Conservation (phyloP, 1,140 invertebrate genomes). For the Ridgeia piscesae region DNA sequence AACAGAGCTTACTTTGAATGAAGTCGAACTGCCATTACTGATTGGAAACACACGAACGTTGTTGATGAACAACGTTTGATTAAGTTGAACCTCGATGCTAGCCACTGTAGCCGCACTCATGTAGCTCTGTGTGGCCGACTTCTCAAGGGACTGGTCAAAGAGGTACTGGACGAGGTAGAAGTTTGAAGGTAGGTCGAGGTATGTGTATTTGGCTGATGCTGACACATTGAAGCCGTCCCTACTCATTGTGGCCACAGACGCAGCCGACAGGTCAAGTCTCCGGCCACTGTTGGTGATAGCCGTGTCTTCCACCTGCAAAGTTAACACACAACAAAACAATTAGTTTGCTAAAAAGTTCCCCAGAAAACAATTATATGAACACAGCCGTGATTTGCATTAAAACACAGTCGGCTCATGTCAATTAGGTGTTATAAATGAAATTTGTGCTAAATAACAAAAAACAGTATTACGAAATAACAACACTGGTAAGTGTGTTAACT, state of each 20-base stretch:
- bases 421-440: background rate
- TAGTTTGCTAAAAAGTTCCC: background rate
- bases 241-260: background rate
- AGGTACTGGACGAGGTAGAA: slow-evolving; percentile 30
- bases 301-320: slow-evolving; percentile 32
- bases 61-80: slow-evolving; percentile 36
- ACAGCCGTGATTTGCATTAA: background rate
- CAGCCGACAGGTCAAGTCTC: slow-evolving; percentile 36
- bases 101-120: slow-evolving; percentile 32
- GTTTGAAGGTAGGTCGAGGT: background rate
- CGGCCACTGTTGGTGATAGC: slow-evolving; percentile 38
- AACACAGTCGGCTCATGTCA: background rate
- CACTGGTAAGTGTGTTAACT: no score
- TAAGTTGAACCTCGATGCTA: slow-evolving; percentile 35
- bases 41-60: slow-evolving; percentile 38
- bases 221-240: background rate
- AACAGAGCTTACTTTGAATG: slow-evolving; percentile 5
- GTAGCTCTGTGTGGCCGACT: slow-evolving; percentile 27
- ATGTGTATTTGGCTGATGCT: background rate
- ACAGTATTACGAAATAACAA: no score
- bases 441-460: background rate
- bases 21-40: slow-evolving; percentile 3
- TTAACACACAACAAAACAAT: background rate
- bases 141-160: slow-evolving; percentile 43
- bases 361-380: background rate